Evolutionary conservation across 2,888 invertebrate species (phyloP), one percentile per base, ranked within the genome.

Genomic region (Phytoseiulus persimilis): DNA sequence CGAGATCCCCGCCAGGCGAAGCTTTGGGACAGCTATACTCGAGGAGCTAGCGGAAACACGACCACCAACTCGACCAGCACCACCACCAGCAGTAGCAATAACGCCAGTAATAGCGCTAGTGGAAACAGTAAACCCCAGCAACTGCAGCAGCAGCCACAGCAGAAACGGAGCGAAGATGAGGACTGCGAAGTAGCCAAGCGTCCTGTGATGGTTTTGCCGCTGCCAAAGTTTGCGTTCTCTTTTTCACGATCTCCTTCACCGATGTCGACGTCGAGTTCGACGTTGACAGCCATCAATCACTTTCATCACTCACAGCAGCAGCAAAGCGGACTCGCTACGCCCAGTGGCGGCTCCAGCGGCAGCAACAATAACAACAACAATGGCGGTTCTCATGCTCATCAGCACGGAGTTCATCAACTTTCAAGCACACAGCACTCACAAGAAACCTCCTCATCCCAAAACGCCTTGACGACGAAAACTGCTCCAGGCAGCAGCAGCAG

Each of bases 181-280:
- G 83, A 90, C 83, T 31, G 83, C 31, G 31, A 83, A 31, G n/a
- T 23, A 32, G 14, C 87, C 87, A 87, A 87, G 39, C 87, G 87
- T 33, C 87, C 87, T 45, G 87, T 87, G 39, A 87, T 97, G 93
- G 95, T 95, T 92, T 94, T 97, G 92, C 97, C 97, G 32, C 93
- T 97, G 91, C 97, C 97, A 83, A 95, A 96, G 93, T 97, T 97
- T 93, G 97, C 97, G 31, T 91, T 91, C 83, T 90, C 91, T 45
- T 90, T 90, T 33, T 87, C 87, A 33, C 87, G 87, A 87, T 87
- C 87, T 87, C 87, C 87, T 87, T 87, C 87, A 87, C 87, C 87
- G 33, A 46, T 87, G 39, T 90, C 90, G 46, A 90, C 89, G 23
- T 90, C 87, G 31, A 89, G 89, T 23, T 90, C 83, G 33, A 90